Evolutionary conservation across 2,888 invertebrate species (phyloP), one percentile per base, ranked within the genome.

Genomic region (Sphaeridia pumilis): DNA sequence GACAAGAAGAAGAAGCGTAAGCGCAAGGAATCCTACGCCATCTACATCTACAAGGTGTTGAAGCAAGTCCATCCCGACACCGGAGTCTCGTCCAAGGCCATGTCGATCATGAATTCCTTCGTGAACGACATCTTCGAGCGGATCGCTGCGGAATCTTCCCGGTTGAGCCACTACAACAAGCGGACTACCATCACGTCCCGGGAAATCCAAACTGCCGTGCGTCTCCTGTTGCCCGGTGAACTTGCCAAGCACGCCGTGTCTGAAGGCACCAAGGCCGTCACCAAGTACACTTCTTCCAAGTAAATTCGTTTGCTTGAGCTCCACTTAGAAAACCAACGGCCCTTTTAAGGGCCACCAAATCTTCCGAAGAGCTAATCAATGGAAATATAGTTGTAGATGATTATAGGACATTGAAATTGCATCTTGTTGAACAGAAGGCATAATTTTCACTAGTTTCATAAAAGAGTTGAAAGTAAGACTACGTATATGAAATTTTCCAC

Each of bases 1-100:
- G 76, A 78, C 61, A 78, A 77, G 68, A 77, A 75, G 65, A 80
- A 77, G 10, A 75, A 31, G 22, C 51, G 55, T n/a, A 63, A 58
- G 55, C 67, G 69, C 66, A 68, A 68, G 66, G 66, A 69, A 55
- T 60, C 60, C 49, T 69, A 66, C 60, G 61, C 66, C 38, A 67
- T 69, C 55, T 73, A 71, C 66, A 72, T 82, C 12, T 81, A 78
- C 71, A 82, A 80, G 76, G 69, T 82, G 3, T 65, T 83, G 54
- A 75, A 76, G 63, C 75, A 75, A 61, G 75, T 81, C 0, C 77
- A 79, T 59, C 76, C 78, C 0, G 79, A 81, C 67, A 73, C 80
- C 36, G 80, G 81, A 0, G 78, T 84, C 48, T 80, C 82, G 1
- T 76, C 75, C 24, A 81, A 82, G 63, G 79, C 82, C 0, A 83